phyloP scores from a whole-genome alignment of 2,113 vertebrate species.

The Sorex fumeus region DNA sequence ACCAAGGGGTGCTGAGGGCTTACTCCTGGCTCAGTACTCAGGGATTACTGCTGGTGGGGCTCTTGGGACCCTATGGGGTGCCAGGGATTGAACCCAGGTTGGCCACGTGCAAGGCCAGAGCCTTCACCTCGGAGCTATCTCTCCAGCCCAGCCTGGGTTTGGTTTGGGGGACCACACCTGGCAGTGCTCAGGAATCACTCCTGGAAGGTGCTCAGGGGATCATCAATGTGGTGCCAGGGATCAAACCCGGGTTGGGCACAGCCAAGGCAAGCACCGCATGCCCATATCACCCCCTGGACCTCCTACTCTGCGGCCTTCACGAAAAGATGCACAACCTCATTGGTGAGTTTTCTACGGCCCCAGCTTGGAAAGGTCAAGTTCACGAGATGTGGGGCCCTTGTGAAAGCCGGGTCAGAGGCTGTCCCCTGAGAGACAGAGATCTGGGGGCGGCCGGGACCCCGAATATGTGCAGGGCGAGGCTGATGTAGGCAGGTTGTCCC shows the following conservation, averaged over 20 bases:
- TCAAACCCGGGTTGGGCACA: too few species aligned
- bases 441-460: not conserved
- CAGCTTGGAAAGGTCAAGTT: not conserved
- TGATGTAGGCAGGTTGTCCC: not conserved
- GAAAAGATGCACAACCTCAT: not conserved
- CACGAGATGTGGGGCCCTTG: not conserved
- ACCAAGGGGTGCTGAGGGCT: too few species aligned
- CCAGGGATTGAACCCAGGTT: too few species aligned
- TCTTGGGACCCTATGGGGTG: too few species aligned
- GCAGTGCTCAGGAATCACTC: not conserved
- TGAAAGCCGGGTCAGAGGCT: not conserved
- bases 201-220: not conserved
- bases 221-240: too few species aligned
- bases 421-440: not conserved
- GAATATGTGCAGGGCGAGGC: not conserved
- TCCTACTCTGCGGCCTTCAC: slow-evolving; percentile 6
- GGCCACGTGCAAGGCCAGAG: too few species aligned
- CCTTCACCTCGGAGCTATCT: too few species aligned
- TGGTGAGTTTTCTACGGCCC: not conserved
- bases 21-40: too few species aligned
- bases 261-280: too few species aligned
- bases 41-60: too few species aligned
- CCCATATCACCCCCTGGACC: not conserved
- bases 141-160: too few species aligned
- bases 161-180: too few species aligned